These are phyloP conservation scores for Amorpha juglandis DNA, from an alignment of 2,888 invertebrate genomes.

Conservation along the genomic window DNA sequence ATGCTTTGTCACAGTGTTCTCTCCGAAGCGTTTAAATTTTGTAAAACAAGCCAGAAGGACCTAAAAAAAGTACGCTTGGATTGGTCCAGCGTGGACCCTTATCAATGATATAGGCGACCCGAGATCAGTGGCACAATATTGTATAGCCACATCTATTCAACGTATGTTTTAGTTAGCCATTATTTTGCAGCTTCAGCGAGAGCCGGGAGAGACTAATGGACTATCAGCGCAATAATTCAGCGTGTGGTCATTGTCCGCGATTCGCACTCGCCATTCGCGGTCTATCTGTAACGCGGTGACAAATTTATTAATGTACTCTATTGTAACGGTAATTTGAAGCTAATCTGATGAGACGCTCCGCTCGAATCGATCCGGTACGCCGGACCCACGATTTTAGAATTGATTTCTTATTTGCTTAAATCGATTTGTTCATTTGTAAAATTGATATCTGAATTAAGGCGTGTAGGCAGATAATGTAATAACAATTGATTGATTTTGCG, in stretches of 20 bases:
- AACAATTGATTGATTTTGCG: background rate
- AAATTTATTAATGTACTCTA: conserved; percentile 81
- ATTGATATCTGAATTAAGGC: background rate
- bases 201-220: conserved; percentile 72
- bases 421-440: background rate
- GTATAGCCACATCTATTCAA: background rate
- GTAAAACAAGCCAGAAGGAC: too few relatives aligned
- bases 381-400: background rate
- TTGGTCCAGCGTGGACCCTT: too few relatives aligned
- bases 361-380: conserved; percentile 28
- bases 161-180: conserved; percentile 60
- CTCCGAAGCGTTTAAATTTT: too few relatives aligned
- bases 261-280: conserved; percentile 56
- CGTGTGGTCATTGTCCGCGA: conserved; percentile 75
- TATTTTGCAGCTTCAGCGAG: conserved; percentile 67
- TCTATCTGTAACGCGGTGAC: conserved; percentile 78
- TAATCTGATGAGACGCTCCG: conserved; percentile 67
- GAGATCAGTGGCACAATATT: background rate
- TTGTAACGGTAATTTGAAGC: conserved; percentile 68
- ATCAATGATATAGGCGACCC: too few relatives aligned
- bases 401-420: background rate
- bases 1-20: too few relatives aligned
- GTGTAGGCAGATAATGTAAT: background rate
- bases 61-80: too few relatives aligned
- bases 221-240: conserved; percentile 76